Base-by-base conservation (phyloP, 2,888 invertebrate genomes). In the Sussaba pulchella region DNA sequence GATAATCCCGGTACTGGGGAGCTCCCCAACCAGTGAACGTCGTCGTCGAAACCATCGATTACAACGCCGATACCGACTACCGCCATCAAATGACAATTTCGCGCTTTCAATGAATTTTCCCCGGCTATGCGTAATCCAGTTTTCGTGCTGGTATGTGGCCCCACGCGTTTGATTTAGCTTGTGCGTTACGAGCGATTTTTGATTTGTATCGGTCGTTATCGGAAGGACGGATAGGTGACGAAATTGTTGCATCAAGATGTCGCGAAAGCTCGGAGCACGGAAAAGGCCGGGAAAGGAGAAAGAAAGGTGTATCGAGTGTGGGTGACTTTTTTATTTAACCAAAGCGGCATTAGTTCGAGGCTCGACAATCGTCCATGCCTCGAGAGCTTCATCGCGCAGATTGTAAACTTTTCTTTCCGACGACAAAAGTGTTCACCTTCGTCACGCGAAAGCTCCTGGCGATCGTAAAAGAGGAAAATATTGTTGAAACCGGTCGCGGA, bases 41-140 rank as follows among this genome's bases (percentile, higher is more conserved):
- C 69, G 77, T 82, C 69, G 74, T 52, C 71, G 74, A 61, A 75
- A 72, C 47, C 80, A 80, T 80, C 72, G 80, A 72, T 80, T 72
- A 76, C 72, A 36, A 24, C 36, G 39, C 12, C 47, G 14, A 31
- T 50, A 45, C 43, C n/a, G n/a, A n/a, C 26, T 19, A 39, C 36
- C 12, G 47, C 54, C 47, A 69, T 57, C 78, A 41, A 43, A 43
- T 54, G 43, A 61, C 75, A 59, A 66, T 80, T 80, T 80, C 52
- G 12, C 54, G 66, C 75, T 54, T 80, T 54, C 57, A 72, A 71
- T 61, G 71, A 66, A 75, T 80, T 67, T 54, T 50, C 75, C 75
- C 66, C 66, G 64, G 64, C 64, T 71, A 14, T 31, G 14, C 66
- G 70, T 75, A 67, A 80, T 80, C 76, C 63, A 26, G 26, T 43